Evolutionary conservation across 1,140 invertebrate genomes (phyloP).

Genomic region (Drosophila guanche): DNA sequence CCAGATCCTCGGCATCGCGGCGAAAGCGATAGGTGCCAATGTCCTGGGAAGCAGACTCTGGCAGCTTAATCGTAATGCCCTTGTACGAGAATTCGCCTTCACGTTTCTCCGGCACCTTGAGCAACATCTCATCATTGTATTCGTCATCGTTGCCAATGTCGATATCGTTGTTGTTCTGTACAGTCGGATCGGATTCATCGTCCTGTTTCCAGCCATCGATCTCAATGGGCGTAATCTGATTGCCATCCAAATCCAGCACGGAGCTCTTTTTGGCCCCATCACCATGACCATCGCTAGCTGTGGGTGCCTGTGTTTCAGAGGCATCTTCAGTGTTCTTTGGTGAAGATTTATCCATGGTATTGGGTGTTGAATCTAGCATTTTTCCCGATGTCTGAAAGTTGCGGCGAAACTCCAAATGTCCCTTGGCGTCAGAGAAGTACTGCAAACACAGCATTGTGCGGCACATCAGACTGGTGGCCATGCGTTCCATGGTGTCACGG

Average conservation of each 20-base stretch:
- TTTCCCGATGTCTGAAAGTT: too few species aligned
- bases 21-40: constrained; percentile 70
- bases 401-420: too few species aligned
- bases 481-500: too few species aligned
- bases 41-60: constrained; percentile 39
- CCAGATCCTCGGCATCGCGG: constrained; percentile 46
- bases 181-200: constrained; percentile 42
- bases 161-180: constrained; percentile 28
- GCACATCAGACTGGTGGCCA: too few species aligned
- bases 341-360: too few species aligned
- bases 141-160: constrained; percentile 64
- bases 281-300: neutral
- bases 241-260: constrained; percentile 37
- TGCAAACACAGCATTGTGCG: too few species aligned
- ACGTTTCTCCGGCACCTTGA: constrained; percentile 51
- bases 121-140: constrained; percentile 46
- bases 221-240: constrained; percentile 57
- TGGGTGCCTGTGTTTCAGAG: too few species aligned
- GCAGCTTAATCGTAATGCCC: constrained; percentile 63
- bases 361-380: too few species aligned
- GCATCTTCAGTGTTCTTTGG: too few species aligned
- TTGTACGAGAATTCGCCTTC: constrained; percentile 54
- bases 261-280: neutral
- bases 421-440: too few species aligned
- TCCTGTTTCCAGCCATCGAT: constrained; percentile 66